Base-by-base conservation (phyloP, 2,797 vertebrate species). In the Pangasius larnaudii region DNA sequence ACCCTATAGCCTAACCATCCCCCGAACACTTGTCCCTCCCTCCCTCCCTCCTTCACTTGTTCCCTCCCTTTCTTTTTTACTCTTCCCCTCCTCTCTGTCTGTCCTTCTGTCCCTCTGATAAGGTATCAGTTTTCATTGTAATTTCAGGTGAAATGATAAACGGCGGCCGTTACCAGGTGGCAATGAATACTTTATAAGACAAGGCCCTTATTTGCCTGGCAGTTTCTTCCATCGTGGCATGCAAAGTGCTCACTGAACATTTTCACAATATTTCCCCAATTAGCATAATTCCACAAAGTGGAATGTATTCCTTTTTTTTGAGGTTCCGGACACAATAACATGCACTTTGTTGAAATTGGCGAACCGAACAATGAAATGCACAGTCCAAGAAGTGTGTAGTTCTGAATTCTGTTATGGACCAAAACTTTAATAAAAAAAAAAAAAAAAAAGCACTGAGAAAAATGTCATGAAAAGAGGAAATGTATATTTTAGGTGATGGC, bases 141-240 rank as follows among this genome's bases (percentile, higher is more conserved):
- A 96, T 96, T 97, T 97, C 95, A 96, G 96, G 96, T 96, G 96
- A 97, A 96, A 96, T 96, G 95, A 96, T 96, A 96, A 97, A 96
- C 95, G 95, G 89, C 92, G 90, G 95, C 95, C 93, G 96, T 97
- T 97, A 97, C 96, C 95, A 96, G 96, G 96, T 97, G 96, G 96
- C 96, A 96, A 97, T 97, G 96, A 96, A 97, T 97, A 96, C 96
- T 97, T 97, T 96, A 97, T 96, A 96, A 97, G 96, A 96, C 96
- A 96, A 96, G 96, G 95, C 95, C 94, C 95, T 96, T 95, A 96
- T 97, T 97, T 97, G 96, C 96, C 96, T 97, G 96, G 96, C 96
- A 96, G 96, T 96, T 97, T 96, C 95, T 95, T 96, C 95, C 91
- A 93, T 94, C 94, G 93, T 91, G 92, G 91, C 94, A 97, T 96